Evolutionary conservation across 1,140 invertebrate species (phyloP).

Genomic region (Zaprionus vittiger): DNA sequence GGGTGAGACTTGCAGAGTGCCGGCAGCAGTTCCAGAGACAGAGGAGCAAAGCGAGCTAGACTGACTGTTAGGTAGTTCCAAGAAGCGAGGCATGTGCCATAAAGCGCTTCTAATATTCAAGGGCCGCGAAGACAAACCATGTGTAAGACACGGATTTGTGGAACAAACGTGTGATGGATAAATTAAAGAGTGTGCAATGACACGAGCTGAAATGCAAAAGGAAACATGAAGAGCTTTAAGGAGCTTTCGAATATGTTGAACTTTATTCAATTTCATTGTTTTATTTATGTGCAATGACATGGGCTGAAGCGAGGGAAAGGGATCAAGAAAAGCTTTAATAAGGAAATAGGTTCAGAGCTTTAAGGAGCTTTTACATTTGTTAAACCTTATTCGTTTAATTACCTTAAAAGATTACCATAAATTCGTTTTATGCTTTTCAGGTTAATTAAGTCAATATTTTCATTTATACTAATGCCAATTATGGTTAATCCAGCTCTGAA

Average conservation of each 20-base stretch:
- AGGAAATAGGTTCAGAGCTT: too few relatives aligned
- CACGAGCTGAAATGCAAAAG: background rate
- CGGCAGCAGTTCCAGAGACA: constrained; percentile 1
- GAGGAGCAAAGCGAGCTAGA: background rate
- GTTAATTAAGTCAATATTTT: background rate
- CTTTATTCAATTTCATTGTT: too few relatives aligned
- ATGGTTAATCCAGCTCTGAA: background rate
- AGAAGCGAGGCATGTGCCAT: constrained; percentile 39
- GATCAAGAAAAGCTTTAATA: too few relatives aligned
- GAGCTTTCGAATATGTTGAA: background rate
- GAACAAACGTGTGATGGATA: constrained; percentile 19
- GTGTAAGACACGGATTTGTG: constrained; percentile 16
- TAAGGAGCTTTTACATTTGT: too few relatives aligned
- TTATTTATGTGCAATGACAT: too few relatives aligned
- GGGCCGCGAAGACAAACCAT: constrained; percentile 7
- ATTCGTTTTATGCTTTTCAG: background rate
- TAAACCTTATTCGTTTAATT: too few relatives aligned
- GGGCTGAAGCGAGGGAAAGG: too few relatives aligned
- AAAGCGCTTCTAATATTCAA: constrained; percentile 38
- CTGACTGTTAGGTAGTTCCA: constrained; percentile 31
- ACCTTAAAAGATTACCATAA: too few relatives aligned
- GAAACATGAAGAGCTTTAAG: background rate
- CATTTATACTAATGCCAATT: background rate
- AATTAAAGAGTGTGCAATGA: constrained; percentile 15
- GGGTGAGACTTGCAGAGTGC: constrained; percentile 12